Base-by-base conservation (phyloP, 1,140 invertebrate species). In the Apis laboriosa region DNA sequence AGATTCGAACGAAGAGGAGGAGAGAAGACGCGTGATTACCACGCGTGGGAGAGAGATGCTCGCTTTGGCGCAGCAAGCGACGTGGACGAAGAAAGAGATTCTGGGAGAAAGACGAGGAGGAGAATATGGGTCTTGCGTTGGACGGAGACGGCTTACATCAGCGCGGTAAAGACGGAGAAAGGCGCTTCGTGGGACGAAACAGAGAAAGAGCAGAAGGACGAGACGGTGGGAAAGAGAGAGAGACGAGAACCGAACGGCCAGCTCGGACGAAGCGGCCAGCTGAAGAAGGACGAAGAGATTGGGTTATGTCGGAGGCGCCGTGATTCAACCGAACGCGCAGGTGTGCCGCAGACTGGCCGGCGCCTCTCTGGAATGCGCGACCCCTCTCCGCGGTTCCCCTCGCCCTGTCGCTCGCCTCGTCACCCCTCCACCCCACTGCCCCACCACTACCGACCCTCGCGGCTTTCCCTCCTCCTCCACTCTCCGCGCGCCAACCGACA, bases 291-390 rank as follows among this genome's bases (percentile, higher is more conserved):
- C 84, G 80, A 84, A 84, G 74, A 84, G 84, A 84, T 91, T 90
- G 89, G 89, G 89, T 91, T 92, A 90, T 92, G 91, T 91, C 88
- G 92, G 92, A 92, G 92, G 92, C 92, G 92, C 92, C 93, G 92
- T 93, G 92, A 94, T 93, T 93, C 93, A 93, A 93, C 91, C 88
- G 88, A 92, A 91, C 91, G 92, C 91, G 92, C 92, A 93, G 93
- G 93, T 93, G 92, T 94, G 92, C 92, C 92, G 88, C 89, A 94
- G 92, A 94, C 93, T 93, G 91, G 92, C 92, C 91, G 93, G 92
- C 93, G 92, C 93, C 92, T 91, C 92, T 90, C 90, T 91, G 93
- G 93, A 93, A 94, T 94, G 92, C 91, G 90, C 86, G 56, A 86
- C 86, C 87, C 87, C 91, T 73, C 77, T 83, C 85, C 77, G 71